Base-by-base conservation (phyloP, 2,113 vertebrate genomes). In the Climacteris rufus region DNA sequence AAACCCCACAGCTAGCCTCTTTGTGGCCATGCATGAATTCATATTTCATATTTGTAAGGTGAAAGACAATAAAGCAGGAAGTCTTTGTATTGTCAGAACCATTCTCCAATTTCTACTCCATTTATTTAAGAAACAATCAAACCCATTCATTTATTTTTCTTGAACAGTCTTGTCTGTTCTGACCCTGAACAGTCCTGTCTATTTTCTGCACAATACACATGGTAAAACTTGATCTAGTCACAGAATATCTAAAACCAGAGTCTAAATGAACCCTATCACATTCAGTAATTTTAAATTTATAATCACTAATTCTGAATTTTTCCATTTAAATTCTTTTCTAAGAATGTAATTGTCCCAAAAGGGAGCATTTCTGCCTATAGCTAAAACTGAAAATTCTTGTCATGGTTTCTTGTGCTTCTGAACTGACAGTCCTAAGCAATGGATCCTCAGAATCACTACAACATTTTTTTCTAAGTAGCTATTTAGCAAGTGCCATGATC, bases 1-100 rank as follows among this genome's bases (percentile, higher is more conserved):
- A 44, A 0, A 0, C 0, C 9, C 5, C 27, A 37, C 27, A 50
- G 5, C 15, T 28, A 37, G 2, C 17, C 3, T 47, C 30, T 63
- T 76, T 69, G 22, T 56, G 13, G 17, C 18, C 42, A 20, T 35
- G 7, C 8, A 33, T 21, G 10, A 65, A 60, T 50, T 72, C 4
- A 6, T 42, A 72, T 77, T 72, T 90, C 33, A 27, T 35, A 21
- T 15, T 20, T 21, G 11, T 23, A 56, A 56, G 30, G 33, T 71
- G 54, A 66, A 79, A 83, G 24, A 66, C 18, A 68, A 60, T 31
- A 54, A 80, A 93, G 59, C 9, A 65, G 21, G 6, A 72, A 89
- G 25, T 7, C 18, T 83, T 57, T 35, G 20, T 54, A 17, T 68
- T 56, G 9, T 59, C 17, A 50, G 25, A 76, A 68, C 15, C 79